Percentiles rank a stretch among this genome's conserved stretches.
These are phyloP conservation scores for Diachasma alloeum DNA, from an alignment of 1,140 invertebrate species.

Conservation along the genomic window DNA sequence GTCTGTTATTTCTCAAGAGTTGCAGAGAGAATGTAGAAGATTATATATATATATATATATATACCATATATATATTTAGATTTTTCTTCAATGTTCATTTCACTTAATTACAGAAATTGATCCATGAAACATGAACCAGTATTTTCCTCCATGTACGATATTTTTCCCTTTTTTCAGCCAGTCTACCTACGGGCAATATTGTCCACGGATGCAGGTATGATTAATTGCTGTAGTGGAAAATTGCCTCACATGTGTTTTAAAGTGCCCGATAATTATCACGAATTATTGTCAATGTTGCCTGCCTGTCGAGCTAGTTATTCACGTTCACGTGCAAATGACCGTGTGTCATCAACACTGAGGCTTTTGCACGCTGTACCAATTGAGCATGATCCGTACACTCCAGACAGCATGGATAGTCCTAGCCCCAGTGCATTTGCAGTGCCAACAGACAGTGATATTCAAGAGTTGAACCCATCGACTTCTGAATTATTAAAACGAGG, in stretches of 20 bases:
- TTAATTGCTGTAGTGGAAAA: slow-evolving; percentile 69
- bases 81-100: no score
- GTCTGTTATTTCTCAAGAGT: no score
- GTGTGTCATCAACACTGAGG: slow-evolving; percentile 51
- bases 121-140: background rate
- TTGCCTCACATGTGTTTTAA: slow-evolving; percentile 65
- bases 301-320: slow-evolving; percentile 53
- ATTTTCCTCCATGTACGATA: background rate
- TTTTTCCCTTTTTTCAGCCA: slow-evolving; percentile 72
- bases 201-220: slow-evolving; percentile 79
- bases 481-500: slow-evolving; percentile 37
- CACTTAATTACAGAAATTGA: slow-evolving; percentile 7
- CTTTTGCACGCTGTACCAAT: slow-evolving; percentile 66
- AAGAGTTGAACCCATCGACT: slow-evolving; percentile 27
- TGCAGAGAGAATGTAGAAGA: no score
- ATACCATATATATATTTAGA: no score
- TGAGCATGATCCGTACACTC: slow-evolving; percentile 77
- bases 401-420: slow-evolving; percentile 78
- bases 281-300: slow-evolving; percentile 61
- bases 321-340: slow-evolving; percentile 42
- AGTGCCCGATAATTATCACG: slow-evolving; percentile 64
- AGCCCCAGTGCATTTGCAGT: slow-evolving; percentile 69
- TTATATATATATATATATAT: no score
- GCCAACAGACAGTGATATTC: slow-evolving; percentile 37
- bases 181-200: slow-evolving; percentile 80